Evolutionary conservation across 2,888 invertebrate species (phyloP).

Genomic region (Abrostola tripartita): DNA sequence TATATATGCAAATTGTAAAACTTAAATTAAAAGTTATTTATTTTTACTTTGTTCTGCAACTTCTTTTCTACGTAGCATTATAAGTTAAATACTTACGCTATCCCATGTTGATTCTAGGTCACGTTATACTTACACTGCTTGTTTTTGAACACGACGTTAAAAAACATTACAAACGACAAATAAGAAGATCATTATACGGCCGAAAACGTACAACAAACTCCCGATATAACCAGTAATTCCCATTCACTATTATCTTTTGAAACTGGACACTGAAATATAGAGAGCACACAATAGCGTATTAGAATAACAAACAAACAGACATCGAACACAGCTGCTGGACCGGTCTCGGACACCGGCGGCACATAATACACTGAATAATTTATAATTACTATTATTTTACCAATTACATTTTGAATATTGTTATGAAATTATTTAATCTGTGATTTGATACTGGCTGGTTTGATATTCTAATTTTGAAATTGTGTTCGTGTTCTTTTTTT

Average conservation of each 20-base stretch:
- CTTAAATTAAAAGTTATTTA: too few species aligned
- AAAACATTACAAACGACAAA: too few species aligned
- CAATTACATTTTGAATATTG: conserved; percentile 20
- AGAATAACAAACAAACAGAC: conserved; percentile 65
- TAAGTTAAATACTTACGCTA: too few species aligned
- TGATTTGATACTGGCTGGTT: not conserved
- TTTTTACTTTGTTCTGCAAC: too few species aligned
- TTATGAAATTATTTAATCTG: not conserved
- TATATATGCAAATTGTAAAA: too few species aligned
- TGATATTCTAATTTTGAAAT: not conserved
- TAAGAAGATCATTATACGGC: conserved; percentile 16
- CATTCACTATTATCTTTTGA: conserved; percentile 56
- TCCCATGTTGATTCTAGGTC: too few species aligned
- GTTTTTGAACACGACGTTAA: too few species aligned
- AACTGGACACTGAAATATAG: conserved; percentile 56
- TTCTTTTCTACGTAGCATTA: too few species aligned
- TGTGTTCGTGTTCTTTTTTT: not conserved
- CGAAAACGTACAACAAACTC: conserved; percentile 19
- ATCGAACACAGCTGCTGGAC: conserved; percentile 76
- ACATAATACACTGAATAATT: conserved; percentile 40
- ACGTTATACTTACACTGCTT: too few species aligned
- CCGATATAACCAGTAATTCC: conserved; percentile 54
- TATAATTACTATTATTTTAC: conserved; percentile 48
- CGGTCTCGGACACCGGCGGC: conserved; percentile 63
- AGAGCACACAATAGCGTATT: conserved; percentile 64